Base-by-base conservation (phyloP, 2,113 vertebrate species). In the Montifringilla adamsi region DNA sequence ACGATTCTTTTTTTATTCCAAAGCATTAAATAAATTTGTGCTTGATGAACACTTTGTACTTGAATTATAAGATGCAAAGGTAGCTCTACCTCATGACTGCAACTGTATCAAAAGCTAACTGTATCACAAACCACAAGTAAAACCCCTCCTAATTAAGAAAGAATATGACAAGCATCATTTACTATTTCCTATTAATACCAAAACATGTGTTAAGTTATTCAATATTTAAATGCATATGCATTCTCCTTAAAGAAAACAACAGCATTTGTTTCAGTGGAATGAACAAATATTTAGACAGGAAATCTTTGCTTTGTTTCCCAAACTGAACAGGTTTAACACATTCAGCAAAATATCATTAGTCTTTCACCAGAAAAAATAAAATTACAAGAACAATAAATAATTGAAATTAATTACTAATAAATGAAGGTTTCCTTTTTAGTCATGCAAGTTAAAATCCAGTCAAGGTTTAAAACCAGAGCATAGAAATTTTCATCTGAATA, bases 281-380 rank as follows among this genome's bases (percentile, higher is more conserved):
- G 70, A 95, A 79, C 49, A 92, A 76, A 92, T 26, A 79, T 90
- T 95, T 87, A 69, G 67, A 93, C 70, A 91, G 39, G 7, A 91
- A 91, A 74, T 27, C 13, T 79, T 59, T 78, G 43, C 22, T 90
- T 93, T 85, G 26, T 53, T 94, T 83, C 67, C 49, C 31, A 68
- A 82, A 75, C 0, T 53, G 23, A 89, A 92, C 28, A 81, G 8
- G 68, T 77, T 86, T 89, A 96, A 91, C 33, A 59, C 18, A 53
- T 67, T 58, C 30, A 70, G 12, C 31, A 91, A 67, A 3, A 74
- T 7, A 83, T 11, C 75, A 30, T 52, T 37, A 39, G 14, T 19
- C 37, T 70, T 80, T 37, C 68, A 41, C 10, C 26, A 58, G n/a
- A 41, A 75, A 77, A 89, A 66, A 35, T 15, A 49, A 69, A 64